Evolutionary conservation across 2,888 invertebrate species (phyloP).

Genomic region (Cheilosia soror): DNA sequence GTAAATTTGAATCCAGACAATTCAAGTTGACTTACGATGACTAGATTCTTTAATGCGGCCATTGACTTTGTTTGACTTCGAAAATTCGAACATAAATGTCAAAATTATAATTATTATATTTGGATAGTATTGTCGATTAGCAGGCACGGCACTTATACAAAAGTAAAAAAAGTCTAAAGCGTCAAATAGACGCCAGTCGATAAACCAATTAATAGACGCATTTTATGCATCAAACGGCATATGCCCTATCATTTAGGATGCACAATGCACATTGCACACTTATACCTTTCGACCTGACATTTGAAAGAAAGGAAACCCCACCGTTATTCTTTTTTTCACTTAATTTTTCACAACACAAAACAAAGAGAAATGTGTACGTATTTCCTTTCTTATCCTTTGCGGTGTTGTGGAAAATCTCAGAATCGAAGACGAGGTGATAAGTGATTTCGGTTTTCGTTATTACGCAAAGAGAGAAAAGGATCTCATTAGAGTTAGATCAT

Average conservation of each 20-base stretch:
- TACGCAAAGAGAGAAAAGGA: constrained; percentile 49
- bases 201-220: too few species aligned
- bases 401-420: constrained; percentile 2
- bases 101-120: too few species aligned
- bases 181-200: too few species aligned
- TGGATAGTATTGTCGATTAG: too few species aligned
- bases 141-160: too few species aligned
- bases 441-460: constrained; percentile 57
- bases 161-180: too few species aligned
- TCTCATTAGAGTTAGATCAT: constrained; percentile 52
- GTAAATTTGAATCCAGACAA: too few species aligned
- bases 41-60: too few species aligned
- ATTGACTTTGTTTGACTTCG: too few species aligned
- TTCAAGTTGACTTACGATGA: too few species aligned
- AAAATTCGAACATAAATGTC: too few species aligned
- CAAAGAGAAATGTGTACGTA: neutral
- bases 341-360: constrained; percentile 32
- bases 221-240: neutral
- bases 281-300: neutral
- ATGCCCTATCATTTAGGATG: neutral
- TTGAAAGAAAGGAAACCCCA: constrained; percentile 25
- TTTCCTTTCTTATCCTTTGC: constrained; percentile 22
- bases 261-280: neutral
- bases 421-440: constrained; percentile 53
- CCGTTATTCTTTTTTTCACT: constrained; percentile 34